Evolutionary conservation across 2,113 vertebrate genomes (phyloP).

Genomic region (Candoia aspera): DNA sequence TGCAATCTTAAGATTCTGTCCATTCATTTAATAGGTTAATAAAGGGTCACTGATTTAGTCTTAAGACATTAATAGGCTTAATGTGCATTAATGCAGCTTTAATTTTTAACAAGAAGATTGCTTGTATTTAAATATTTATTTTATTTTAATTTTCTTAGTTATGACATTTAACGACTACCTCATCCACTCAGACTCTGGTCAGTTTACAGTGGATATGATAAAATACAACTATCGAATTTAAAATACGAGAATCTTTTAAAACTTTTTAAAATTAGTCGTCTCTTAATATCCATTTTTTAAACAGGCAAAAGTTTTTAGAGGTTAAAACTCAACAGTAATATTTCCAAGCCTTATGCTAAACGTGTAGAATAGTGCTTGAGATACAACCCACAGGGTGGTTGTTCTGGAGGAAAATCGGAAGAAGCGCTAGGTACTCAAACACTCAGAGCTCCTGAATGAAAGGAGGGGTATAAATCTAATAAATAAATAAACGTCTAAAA

Average conservation of each 20-base stretch:
- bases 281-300: background rate
- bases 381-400: background rate
- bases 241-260: background rate
- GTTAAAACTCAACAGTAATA: background rate
- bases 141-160: background rate
- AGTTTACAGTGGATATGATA: background rate
- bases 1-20: background rate
- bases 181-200: background rate
- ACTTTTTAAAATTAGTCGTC: background rate
- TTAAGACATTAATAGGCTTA: background rate
- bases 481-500: background rate
- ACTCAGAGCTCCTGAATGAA: background rate
- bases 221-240: background rate
- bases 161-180: background rate
- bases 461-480: background rate
- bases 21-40: background rate
- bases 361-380: background rate
- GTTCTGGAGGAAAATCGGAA: background rate
- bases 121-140: background rate
- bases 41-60: background rate
- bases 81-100: background rate
- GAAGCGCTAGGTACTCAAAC: background rate
- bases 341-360: background rate
- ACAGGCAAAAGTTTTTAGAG: background rate
- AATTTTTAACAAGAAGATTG: background rate